These are phyloP conservation scores for Misgurnus anguillicaudatus DNA, from an alignment of 2,113 vertebrate species.

Conservation along the genomic window DNA sequence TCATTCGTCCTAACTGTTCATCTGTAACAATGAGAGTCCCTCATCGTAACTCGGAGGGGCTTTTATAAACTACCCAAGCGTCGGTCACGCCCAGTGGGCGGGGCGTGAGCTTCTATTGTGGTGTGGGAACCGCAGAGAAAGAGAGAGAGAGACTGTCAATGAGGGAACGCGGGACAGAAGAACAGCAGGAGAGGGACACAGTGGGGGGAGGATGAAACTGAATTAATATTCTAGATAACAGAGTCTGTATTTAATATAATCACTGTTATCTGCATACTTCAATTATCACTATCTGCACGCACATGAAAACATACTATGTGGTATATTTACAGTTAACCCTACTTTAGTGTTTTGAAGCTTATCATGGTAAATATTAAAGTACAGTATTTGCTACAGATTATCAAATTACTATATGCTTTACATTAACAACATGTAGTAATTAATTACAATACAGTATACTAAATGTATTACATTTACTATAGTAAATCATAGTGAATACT, in stretches of 20 bases:
- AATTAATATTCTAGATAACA: background rate
- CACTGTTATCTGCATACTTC: background rate
- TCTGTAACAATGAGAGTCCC: slow-evolving; percentile 35
- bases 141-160: background rate
- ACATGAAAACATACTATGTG: too few relatives aligned
- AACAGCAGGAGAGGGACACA: slow-evolving; percentile 11
- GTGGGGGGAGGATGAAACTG: background rate
- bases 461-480: too few relatives aligned
- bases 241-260: background rate
- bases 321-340: too few relatives aligned
- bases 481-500: too few relatives aligned
- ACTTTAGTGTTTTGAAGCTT: too few relatives aligned
- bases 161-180: slow-evolving; percentile 44
- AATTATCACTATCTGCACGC: background rate
- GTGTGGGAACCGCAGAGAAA: slow-evolving; percentile 42
- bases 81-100: slow-evolving; percentile 69
- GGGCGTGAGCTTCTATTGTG: slow-evolving; percentile 26
- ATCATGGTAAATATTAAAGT: too few relatives aligned
- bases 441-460: too few relatives aligned
- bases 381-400: too few relatives aligned
- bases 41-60: accelerated
- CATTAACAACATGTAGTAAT: too few relatives aligned
- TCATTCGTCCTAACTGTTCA: accelerated
- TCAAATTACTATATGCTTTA: too few relatives aligned
- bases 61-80: slow-evolving; percentile 63